These are phyloP conservation scores for Drosophila mulleri DNA, from an alignment of 2,888 invertebrate species.

Conservation along the genomic window DNA sequence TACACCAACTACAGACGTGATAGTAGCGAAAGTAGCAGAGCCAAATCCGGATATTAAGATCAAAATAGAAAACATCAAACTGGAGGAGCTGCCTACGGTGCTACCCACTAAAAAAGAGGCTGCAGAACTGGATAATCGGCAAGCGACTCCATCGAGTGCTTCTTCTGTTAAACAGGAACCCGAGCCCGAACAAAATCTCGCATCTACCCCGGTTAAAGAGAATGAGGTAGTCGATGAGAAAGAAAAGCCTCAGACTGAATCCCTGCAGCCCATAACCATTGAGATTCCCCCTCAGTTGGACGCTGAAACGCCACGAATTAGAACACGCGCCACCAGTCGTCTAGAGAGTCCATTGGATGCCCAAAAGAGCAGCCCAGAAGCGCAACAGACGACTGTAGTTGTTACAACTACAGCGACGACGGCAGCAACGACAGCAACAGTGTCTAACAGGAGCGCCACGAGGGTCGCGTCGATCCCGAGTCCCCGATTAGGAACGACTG, in stretches of 20 bases:
- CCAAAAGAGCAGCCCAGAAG: conserved; percentile 75
- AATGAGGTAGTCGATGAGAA: conserved; percentile 32
- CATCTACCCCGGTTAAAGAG: conserved; percentile 14
- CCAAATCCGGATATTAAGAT: conserved; percentile 44
- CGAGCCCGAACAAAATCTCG: conserved; percentile 29
- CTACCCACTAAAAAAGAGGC: conserved; percentile 46
- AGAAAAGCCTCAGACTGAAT: conserved; percentile 44
- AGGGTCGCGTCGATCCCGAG: conserved; percentile 71
- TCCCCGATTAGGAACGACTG: conserved; percentile 69
- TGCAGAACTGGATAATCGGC: conserved; percentile 7
- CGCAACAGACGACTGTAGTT: conserved; percentile 40
- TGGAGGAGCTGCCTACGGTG: conserved; percentile 48
- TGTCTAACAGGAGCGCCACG: conserved; percentile 48
- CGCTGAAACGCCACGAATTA: conserved; percentile 86
- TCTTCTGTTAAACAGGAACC: conserved; percentile 37
- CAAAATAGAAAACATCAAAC: conserved; percentile 54
- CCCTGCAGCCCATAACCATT: conserved; percentile 90
- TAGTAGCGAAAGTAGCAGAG: conserved; percentile 11
- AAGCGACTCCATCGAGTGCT: neutral
- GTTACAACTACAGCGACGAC: conserved; percentile 14
- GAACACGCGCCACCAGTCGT: conserved; percentile 89
- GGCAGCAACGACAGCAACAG: conserved; percentile 56
- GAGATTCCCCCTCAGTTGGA: conserved; percentile 90
- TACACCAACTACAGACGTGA: conserved; percentile 15
- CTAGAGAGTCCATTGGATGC: conserved; percentile 88